phyloP scores from a whole-genome alignment of 2,888 invertebrate species.

The Pristionchus maxplancki region DNA sequence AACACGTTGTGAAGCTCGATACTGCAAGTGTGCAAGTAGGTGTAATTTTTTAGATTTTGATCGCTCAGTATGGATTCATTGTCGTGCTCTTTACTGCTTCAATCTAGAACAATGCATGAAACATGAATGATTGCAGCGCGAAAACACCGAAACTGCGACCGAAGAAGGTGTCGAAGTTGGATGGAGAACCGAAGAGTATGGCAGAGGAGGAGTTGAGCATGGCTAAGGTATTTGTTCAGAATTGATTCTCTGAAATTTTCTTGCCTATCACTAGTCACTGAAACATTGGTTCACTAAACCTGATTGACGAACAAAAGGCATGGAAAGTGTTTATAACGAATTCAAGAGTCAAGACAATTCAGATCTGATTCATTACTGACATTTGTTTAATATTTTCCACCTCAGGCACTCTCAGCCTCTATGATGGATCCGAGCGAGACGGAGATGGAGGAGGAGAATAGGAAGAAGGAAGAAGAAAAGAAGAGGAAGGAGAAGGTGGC shows the following conservation, averaged over 20 bases:
- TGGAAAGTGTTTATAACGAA: too few species aligned
- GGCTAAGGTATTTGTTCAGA: slow-evolving; percentile 51
- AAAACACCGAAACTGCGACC: slow-evolving; percentile 47
- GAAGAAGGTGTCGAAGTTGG: slow-evolving; percentile 51
- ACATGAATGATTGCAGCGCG: slow-evolving; percentile 50
- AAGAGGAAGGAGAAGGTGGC: neutral
- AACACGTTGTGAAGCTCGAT: too few species aligned
- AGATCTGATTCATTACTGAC: too few species aligned
- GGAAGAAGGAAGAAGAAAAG: neutral
- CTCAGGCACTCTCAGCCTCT: slow-evolving; percentile 42
- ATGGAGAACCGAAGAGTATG: slow-evolving; percentile 53
- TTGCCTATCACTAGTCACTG: too few species aligned
- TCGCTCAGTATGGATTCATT: too few species aligned
- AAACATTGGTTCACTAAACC: too few species aligned
- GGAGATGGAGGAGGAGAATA: slow-evolving; percentile 23
- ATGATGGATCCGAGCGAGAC: slow-evolving; percentile 10
- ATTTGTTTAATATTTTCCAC: neutral
- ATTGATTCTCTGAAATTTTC: too few species aligned
- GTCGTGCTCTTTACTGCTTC: too few species aligned
- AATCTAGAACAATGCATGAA: neutral
- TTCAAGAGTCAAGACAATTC: neutral
- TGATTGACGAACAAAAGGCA: too few species aligned
- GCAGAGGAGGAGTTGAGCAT: slow-evolving; percentile 53
- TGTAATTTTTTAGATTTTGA: too few species aligned
- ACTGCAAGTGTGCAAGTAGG: too few species aligned